Evolutionary conservation across 2,113 vertebrate genomes (phyloP), one percentile per base, ranked within the genome.

Genomic region (Xenotilapia caudafasciata): DNA sequence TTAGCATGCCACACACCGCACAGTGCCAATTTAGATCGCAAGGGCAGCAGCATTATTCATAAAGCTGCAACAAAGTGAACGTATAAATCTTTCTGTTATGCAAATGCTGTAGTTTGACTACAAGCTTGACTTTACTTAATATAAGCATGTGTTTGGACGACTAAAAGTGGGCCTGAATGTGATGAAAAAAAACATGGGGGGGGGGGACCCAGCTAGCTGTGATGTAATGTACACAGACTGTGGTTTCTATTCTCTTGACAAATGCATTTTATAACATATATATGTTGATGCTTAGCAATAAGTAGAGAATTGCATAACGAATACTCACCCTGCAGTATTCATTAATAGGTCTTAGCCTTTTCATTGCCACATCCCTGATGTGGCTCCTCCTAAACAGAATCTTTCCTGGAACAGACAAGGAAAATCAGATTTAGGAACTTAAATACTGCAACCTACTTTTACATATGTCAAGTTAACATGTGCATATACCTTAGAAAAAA

Each of bases 341-440:
- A 5, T 99, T 98, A 0, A 99, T 99, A 0, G 99, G 98, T 80
- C 98, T 96, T 86, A 99, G 96, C 15, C 99, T 97, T 62, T 99
- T 99, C 95, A 99, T 99, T 0, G 99, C 99, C 83, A 99, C 99
- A 53, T 99, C 98, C 9, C 98, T 96, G 92, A 99, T 98, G 89
- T 99, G 99, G 89, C 99, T 99, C 73, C 98, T 96, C 31, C 99
- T 96, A 88, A 99, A 99, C 40, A 99, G 97, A 90, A 99, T 99
- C 95, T 99, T 99, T n/a, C 99, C 99, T 99, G 91, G 1, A 92
- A 73, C n/a, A 65, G 56, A 73, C 14, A 10, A 53, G 19, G 2
- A 68, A 85, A 49, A 47, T 80, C 5, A 23, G 10, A 80, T 8
- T 87, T 70, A 91, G 19, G 10, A 77, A 47, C 47, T 9, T 33